Evolutionary conservation across 2,797 vertebrate genomes (phyloP).

Genomic region (Microhierax caerulescens): DNA sequence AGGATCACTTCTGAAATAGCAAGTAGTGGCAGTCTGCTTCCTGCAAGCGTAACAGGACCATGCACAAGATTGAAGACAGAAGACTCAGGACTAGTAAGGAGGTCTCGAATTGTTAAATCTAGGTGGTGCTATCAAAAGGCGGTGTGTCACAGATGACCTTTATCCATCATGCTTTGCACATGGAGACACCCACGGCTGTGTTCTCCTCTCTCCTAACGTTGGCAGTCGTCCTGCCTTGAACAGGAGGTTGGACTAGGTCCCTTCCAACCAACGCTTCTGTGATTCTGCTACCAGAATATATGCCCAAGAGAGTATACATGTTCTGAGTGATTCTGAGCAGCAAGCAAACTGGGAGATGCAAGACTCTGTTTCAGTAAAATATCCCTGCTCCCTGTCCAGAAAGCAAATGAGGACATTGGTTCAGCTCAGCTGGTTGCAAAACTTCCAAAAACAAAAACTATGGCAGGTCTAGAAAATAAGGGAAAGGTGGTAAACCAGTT

Average conservation of each 20-base stretch:
- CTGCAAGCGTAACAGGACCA: neutral
- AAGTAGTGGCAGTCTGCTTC: neutral
- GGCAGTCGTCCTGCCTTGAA: neutral
- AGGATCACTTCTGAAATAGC: neutral
- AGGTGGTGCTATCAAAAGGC: neutral
- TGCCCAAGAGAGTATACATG: rapidly evolving
- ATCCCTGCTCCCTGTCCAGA: neutral
- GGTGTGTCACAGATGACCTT: neutral
- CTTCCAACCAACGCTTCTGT: neutral
- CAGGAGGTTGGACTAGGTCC: neutral
- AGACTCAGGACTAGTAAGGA: neutral
- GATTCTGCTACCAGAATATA: neutral
- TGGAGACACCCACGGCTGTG: neutral
- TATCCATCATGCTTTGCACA: neutral
- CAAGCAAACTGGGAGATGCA: neutral
- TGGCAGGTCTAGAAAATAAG: neutral
- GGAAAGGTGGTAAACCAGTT: neutral
- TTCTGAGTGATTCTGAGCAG: neutral
- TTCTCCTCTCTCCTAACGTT: neutral
- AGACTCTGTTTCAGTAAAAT: neutral
- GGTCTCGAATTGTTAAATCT: neutral
- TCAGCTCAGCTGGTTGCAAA: neutral
- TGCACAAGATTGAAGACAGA: neutral
- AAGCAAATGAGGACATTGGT: neutral
- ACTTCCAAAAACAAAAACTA: neutral